Base-by-base conservation (phyloP, 2,888 invertebrate species). In the Aspidiotus destructor region DNA sequence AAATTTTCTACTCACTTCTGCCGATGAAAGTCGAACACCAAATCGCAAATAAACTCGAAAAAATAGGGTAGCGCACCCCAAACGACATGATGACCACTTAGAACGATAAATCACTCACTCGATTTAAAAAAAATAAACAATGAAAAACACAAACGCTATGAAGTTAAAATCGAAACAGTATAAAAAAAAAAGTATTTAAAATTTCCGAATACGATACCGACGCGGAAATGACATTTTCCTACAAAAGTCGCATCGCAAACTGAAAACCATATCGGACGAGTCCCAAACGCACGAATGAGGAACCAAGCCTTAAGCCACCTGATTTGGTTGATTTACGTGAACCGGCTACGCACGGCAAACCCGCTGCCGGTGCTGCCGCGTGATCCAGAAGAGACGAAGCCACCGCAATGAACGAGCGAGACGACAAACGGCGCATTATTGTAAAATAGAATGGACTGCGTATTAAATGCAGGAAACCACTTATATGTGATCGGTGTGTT, bases 271-370 rank as follows among this genome's bases (percentile, higher is more conserved):
- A 67, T 67, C 48, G 40, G 48, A 67, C 58, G 48, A 28, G 48
- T 28, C 48, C 48, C 17, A 52, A 67, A 67, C 67, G 67, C 58
- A 58, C 16, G 15, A 67, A 58, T 58, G 58, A 58, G 58, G 11
- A 52, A 54, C 10, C 17, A 17, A 54, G 55, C 52, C 52, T n/a
- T 41, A 54, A 53, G 63, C 58, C 67, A 67, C 67, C 67, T 60
- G 67, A 67, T 67, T 67, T 58, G 67, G 67, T 67, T 67, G 60
- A 67, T 67, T 67, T 67, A 67, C 67, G 60, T 40, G 57, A 67
- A 67, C 67, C 67, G 67, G 67, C 67, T 67, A 60, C 52, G 58
- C 52, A 60, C 58, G 17, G 67, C 57, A 60, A 67, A 67, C 67
- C 67, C 60, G 60, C 67, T 28, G 28, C 28, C 28, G 28, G 28